These are phyloP conservation scores for Gambusia yucatana DNA, from an alignment of 2,797 vertebrate genomes.

Conservation along the genomic window DNA sequence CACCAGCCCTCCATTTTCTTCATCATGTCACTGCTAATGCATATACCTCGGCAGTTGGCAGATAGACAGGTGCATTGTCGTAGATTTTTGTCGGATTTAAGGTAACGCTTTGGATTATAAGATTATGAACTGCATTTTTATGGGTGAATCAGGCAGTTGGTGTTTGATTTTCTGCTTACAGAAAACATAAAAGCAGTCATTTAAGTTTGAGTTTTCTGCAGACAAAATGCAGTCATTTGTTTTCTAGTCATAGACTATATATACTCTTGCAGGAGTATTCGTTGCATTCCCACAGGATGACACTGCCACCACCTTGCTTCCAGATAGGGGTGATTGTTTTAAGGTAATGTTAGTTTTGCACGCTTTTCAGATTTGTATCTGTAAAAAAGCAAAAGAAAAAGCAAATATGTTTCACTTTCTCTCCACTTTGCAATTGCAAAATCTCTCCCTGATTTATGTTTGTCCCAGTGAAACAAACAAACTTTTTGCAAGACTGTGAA, in stretches of 20 bases:
- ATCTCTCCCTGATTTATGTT: background rate
- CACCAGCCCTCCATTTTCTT: background rate
- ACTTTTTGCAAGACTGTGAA: background rate
- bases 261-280: background rate
- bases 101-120: background rate
- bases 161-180: background rate
- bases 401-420: background rate
- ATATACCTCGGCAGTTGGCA: background rate
- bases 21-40: background rate
- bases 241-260: background rate
- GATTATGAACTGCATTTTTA: background rate
- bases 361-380: background rate
- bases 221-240: background rate
- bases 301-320: background rate
- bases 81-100: background rate
- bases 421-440: background rate
- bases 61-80: background rate
- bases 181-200: background rate
- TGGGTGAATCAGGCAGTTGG: background rate
- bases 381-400: too few species aligned
- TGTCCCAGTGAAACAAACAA: background rate
- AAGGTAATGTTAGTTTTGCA: background rate
- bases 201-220: background rate
- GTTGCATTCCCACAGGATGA: background rate
- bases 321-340: background rate